These are phyloP conservation scores for Pseudochirops corinnae DNA, from an alignment of 2,797 vertebrate species.

Conservation along the genomic window DNA sequence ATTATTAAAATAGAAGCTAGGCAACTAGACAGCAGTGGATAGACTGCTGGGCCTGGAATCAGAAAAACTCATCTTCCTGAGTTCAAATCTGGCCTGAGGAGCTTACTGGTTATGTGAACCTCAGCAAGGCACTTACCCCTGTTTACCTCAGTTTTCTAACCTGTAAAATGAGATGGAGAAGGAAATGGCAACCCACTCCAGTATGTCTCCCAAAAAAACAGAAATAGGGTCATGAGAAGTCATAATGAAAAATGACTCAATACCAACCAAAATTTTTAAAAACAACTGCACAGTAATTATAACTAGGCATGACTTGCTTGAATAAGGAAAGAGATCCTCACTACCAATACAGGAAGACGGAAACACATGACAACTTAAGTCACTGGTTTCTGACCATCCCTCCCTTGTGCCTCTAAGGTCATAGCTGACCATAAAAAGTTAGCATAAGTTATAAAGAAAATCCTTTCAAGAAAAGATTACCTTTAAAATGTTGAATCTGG, in stretches of 20 bases:
- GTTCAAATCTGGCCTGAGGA: not conserved
- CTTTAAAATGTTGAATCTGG: not conserved
- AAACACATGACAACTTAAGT: slow-evolving; percentile 43
- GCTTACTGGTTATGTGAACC: not conserved
- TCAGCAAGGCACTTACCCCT: too few species aligned
- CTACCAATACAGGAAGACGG: slow-evolving; percentile 43
- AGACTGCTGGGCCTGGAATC: not conserved
- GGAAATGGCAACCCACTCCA: not conserved
- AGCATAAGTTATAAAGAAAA: not conserved
- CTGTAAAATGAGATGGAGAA: not conserved
- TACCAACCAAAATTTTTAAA: not conserved
- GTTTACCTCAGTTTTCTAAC: too few species aligned
- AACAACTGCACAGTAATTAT: not conserved
- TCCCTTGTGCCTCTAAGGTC: slow-evolving; percentile 19
- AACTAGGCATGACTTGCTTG: not conserved
- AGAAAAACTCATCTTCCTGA: not conserved
- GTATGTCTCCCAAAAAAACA: not conserved
- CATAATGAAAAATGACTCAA: not conserved
- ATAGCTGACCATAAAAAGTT: not conserved
- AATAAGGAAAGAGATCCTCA: not conserved
- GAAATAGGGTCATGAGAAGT: not conserved
- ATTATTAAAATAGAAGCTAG: not conserved
- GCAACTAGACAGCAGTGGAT: not conserved
- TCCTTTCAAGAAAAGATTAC: not conserved
- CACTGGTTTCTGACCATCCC: not conserved